Evolutionary conservation across 1,140 invertebrate genomes (phyloP).

Genomic region (Papilio glaucus): DNA sequence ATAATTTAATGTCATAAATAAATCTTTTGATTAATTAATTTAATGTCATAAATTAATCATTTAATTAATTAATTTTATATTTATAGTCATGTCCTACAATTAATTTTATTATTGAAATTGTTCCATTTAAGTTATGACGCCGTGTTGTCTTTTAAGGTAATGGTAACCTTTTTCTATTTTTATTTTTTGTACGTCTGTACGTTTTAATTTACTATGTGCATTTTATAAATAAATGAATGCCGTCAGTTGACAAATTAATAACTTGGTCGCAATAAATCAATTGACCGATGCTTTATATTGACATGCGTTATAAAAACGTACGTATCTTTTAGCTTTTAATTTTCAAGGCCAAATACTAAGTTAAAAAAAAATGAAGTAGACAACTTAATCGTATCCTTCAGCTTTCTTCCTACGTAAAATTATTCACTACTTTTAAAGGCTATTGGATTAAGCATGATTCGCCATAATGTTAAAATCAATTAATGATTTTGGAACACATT

Average conservation of each 20-base stretch:
- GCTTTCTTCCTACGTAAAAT: too few species aligned
- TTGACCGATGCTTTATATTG: too few species aligned
- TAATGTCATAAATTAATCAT: neutral
- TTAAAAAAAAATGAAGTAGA: too few species aligned
- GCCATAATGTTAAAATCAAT: too few species aligned
- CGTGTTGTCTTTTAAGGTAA: neutral
- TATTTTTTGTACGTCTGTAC: neutral
- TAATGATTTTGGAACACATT: too few species aligned
- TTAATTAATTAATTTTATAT: neutral
- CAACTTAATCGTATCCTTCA: too few species aligned
- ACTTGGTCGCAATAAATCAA: neutral
- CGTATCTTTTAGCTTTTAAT: neutral
- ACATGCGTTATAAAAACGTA: too few species aligned
- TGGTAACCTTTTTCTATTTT: neutral
- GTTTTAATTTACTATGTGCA: neutral
- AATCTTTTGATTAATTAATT: neutral
- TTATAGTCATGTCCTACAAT: neutral
- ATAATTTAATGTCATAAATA: neutral
- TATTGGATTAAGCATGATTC: too few species aligned
- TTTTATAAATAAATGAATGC: neutral
- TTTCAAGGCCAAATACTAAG: neutral
- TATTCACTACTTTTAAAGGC: too few species aligned
- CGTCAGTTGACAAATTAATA: neutral
- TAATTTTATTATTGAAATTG: neutral
- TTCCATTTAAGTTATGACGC: too few species aligned